Base-by-base conservation (phyloP, 64 coral and sea anemone genomes). In the Platygyra sinensis region DNA sequence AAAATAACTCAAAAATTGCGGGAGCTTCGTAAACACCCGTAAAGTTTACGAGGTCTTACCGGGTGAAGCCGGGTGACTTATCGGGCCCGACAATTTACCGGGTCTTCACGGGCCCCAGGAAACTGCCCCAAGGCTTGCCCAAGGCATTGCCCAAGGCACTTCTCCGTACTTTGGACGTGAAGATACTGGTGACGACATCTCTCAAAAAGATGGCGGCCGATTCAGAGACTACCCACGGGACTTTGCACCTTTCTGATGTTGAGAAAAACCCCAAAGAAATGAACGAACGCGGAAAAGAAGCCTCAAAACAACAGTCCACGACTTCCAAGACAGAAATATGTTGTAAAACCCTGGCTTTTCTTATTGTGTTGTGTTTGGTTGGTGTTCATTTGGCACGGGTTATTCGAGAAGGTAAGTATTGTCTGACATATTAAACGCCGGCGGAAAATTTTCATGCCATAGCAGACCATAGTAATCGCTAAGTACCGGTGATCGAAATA, bases 311-410 rank as follows among this genome's bases (percentile, higher is more conserved):
- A 39, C 24, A n/a, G 32, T 29, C 71, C 2, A 75, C 5, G 67
- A 50, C 83, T 69, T 83, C 82, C 8, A 91, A 88, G 82, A 80
- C 88, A 18, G 95, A 97, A 72, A 91, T 72, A 38, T 74, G 76
- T 38, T 97, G 95, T 90, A 94, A 97, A 90, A 72, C 90, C 8
- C 39, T 97, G 30, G 91, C 95, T 5, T 72, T 87, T 27, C 42
- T 94, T 27, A 73, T 91, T 69, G 95, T 97, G 1, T 18, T 88
- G 0, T 29, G 93, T 67, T 92, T 86, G 3, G 76, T 77, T 75
- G 80, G 89, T 15, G 60, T 97, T 12, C 91, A 97, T 91, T 49
- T 97, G 51, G 85, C 90, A 33, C 83, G 95, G 11, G 86, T 94
- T 61, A 16, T 91, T 14, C 91, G 49, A 38, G 76, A 91, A 50